Evolutionary conservation across 2,888 invertebrate genomes (phyloP), one percentile per base, ranked within the genome.

Genomic region (Calameuta pallipes): DNA sequence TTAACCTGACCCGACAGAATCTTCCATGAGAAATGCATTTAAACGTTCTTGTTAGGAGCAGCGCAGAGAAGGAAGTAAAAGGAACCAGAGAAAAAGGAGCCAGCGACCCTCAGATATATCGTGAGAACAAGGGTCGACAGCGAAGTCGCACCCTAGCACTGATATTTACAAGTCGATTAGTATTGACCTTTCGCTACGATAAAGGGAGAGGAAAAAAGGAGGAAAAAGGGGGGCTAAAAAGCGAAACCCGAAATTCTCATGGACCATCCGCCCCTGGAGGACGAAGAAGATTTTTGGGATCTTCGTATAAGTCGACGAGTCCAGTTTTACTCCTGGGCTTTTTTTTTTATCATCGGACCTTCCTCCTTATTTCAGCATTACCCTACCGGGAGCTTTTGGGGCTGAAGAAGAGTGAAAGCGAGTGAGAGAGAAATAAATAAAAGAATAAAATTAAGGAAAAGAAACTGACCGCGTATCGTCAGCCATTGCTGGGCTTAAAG

Each of bases 11-110:
- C 37, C 37, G 37, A 41, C 80, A 80, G 77, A 81, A 82, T 83
- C 85, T 85, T 85, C 85, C 85, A 85, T 86, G 75, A 79, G 78
- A 81, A 79, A 75, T 76, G 79, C 83, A 83, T 82, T 41, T 41
- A 41, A 41, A 41, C 37, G 37, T 4, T 41, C 37, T 41, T 41
- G 37, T 41, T 41, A 41, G 37, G 13, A 15, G 85, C 85, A 85
- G 84, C 83, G 83, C 78, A 80, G 77, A 81, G 74, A 74, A 78
- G 69, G 74, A 73, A 31, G 31, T 1, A 31, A 31, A 31, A 31
- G 31, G 31, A 31, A 1, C 31, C 31, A 31, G 31, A 31, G 31
- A 35, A 35, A 36, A 36, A 15, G 15, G 4, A 37, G 4, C 37
- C 37, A 37, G 4, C n/a, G n/a, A n/a, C n/a, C 15, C 37, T 41